Conservation (phyloP, 2,888 invertebrate genomes). For the Acleris cristana region DNA sequence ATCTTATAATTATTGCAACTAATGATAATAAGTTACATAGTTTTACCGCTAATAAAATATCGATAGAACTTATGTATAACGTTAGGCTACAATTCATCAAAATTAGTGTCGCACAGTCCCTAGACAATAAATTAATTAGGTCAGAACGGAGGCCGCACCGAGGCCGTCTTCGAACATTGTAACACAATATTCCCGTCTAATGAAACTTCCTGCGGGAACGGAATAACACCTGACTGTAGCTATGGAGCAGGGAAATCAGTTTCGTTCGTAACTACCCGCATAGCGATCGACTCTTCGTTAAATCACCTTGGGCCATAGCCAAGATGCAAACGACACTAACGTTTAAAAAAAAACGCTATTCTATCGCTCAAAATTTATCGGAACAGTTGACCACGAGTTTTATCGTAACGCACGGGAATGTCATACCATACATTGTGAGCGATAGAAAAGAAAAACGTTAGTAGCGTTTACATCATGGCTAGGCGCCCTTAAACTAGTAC, state of each 20-base stretch:
- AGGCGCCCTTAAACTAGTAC: no score
- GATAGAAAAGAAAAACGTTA: no score
- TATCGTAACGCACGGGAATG: no score
- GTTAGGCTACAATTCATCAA: slow-evolving; percentile 58
- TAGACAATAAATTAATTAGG: slow-evolving; percentile 68
- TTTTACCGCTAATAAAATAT: not conserved
- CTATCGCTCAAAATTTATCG: no score
- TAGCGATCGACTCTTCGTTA: slow-evolving; percentile 8
- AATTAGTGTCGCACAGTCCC: slow-evolving; percentile 59
- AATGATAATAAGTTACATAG: no score
- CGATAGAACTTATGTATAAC: slow-evolving; percentile 28
- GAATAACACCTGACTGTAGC: slow-evolving; percentile 43
- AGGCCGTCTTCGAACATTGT: slow-evolving; percentile 60
- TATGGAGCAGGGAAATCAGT: slow-evolving; percentile 43
- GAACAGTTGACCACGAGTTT: no score
- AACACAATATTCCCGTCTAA: slow-evolving; percentile 67
- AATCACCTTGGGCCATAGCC: no score
- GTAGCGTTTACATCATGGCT: no score
- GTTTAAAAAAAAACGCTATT: no score
- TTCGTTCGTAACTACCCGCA: slow-evolving; percentile 43
- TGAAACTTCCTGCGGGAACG: slow-evolving; percentile 62
- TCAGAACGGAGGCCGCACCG: slow-evolving; percentile 57
- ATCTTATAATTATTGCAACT: no score
- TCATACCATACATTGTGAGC: no score
- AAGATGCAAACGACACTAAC: no score